phyloP scores from a whole-genome alignment of 1,140 invertebrate genomes.

The Cardiocondyla obscurior region DNA sequence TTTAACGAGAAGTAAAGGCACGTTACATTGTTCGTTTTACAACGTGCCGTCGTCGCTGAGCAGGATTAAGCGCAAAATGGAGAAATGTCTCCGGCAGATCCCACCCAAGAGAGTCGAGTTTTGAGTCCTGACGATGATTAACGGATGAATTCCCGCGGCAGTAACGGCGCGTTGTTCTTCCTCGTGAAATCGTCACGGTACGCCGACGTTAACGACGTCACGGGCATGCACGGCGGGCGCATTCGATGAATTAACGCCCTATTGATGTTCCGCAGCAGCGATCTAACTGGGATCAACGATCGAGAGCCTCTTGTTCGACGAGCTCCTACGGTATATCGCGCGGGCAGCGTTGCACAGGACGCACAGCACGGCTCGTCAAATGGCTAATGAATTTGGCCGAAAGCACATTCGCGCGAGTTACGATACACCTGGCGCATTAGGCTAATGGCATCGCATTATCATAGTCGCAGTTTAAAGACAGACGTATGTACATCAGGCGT shows the following conservation, averaged over 20 bases:
- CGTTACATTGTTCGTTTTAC: constrained; percentile 18
- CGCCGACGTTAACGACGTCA: constrained; percentile 67
- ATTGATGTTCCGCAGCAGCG: constrained; percentile 64
- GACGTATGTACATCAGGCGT: neutral
- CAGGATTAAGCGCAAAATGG: constrained; percentile 23
- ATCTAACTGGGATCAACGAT: constrained; percentile 64
- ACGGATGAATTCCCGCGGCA: constrained; percentile 51
- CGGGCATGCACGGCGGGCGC: constrained; percentile 46
- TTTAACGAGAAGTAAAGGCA: constrained; percentile 1
- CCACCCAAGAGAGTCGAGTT: constrained; percentile 39
- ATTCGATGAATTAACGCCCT: constrained; percentile 68
- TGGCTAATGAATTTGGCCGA: constrained; percentile 38
- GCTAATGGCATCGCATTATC: constrained; percentile 26
- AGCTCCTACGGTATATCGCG: constrained; percentile 19
- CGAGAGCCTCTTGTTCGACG: constrained; percentile 41
- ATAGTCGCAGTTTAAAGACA: constrained; percentile 1
- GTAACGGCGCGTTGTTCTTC: constrained; percentile 55
- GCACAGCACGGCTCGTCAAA: constrained; percentile 17
- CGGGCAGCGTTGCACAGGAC: neutral
- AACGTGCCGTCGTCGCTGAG: constrained; percentile 2
- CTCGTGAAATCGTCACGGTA: constrained; percentile 64
- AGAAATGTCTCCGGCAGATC: constrained; percentile 17
- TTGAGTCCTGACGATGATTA: constrained; percentile 65
- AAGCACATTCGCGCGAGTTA: constrained; percentile 22
- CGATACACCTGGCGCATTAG: constrained; percentile 43